Evolutionary conservation across 2,797 vertebrate species (phyloP).

Genomic region (Distichodus sexfasciatus): DNA sequence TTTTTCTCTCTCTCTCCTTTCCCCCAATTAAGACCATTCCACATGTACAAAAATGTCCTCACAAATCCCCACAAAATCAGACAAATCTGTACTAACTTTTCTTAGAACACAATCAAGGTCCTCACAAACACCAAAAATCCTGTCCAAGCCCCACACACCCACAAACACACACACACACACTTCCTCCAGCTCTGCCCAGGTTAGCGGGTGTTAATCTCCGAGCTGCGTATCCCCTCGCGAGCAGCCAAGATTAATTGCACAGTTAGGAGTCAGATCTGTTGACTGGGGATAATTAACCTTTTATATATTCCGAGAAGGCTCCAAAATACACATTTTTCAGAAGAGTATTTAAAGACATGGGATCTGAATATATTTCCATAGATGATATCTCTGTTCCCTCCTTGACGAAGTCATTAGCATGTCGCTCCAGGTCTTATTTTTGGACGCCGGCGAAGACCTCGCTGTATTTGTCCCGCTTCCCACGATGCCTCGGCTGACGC

Average conservation of each 20-base stretch:
- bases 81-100: no score
- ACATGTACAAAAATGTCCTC: no score
- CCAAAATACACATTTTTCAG: constrained; percentile 23
- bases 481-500: not conserved
- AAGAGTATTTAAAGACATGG: constrained; percentile 28
- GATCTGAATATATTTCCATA: constrained; percentile 34
- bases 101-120: no score
- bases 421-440: constrained; percentile 25
- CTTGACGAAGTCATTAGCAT: constrained; percentile 28
- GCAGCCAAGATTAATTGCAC: constrained; percentile 44
- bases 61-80: no score
- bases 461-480: not conserved
- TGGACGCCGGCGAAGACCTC: not conserved
- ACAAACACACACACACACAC: not conserved
- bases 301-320: constrained; percentile 36
- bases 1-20: not conserved
- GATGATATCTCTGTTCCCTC: not conserved
- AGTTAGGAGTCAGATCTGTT: constrained; percentile 50
- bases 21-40: no score
- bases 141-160: no score
- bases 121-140: no score
- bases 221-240: constrained; percentile 16
- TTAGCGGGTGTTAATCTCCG: constrained; percentile 5
- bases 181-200: not conserved
- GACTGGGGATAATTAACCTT: constrained; percentile 52